Evolutionary conservation across 2,113 vertebrate species (phyloP).

Genomic region (Thunnus maccoyii): DNA sequence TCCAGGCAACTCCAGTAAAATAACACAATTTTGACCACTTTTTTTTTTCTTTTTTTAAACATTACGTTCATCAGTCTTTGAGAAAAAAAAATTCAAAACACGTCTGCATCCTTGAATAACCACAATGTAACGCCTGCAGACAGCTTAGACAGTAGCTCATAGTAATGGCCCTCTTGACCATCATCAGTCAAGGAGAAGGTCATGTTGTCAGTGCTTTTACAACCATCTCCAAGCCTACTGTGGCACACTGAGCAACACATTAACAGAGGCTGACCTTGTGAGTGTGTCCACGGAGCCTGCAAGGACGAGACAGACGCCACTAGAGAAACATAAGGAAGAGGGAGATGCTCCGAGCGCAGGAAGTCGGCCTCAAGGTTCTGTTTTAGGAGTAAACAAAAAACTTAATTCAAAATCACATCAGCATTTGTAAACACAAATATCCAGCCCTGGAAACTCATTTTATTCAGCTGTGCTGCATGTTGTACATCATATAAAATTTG

Average conservation of each 20-base stretch:
- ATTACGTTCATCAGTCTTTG: background rate
- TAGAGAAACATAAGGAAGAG: conserved; percentile 11
- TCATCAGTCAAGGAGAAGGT: conserved; percentile 79
- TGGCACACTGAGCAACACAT: conserved; percentile 59
- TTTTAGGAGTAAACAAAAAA: background rate
- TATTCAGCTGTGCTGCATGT: background rate
- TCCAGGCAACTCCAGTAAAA: background rate
- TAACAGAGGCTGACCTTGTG: conserved; percentile 72
- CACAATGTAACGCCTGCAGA: conserved; percentile 9
- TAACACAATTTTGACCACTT: background rate
- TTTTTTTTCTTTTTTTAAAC: background rate
- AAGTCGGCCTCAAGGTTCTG: background rate
- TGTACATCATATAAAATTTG: background rate
- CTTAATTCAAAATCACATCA: background rate
- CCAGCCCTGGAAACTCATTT: background rate
- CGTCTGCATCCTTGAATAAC: conserved; percentile 1
- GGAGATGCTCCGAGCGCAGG: conserved; percentile 1
- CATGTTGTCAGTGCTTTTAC: conserved; percentile 74
- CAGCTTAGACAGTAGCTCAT: conserved; percentile 48
- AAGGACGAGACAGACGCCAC: conserved; percentile 20
- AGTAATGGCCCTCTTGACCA: conserved; percentile 64
- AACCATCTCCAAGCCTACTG: conserved; percentile 64
- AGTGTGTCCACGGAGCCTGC: conserved; percentile 47
- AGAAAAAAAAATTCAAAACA: conserved; percentile 15
- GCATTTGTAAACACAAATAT: background rate